Conservation (phyloP, 1,140 invertebrate species). For the Tetragnatha versicolor region DNA sequence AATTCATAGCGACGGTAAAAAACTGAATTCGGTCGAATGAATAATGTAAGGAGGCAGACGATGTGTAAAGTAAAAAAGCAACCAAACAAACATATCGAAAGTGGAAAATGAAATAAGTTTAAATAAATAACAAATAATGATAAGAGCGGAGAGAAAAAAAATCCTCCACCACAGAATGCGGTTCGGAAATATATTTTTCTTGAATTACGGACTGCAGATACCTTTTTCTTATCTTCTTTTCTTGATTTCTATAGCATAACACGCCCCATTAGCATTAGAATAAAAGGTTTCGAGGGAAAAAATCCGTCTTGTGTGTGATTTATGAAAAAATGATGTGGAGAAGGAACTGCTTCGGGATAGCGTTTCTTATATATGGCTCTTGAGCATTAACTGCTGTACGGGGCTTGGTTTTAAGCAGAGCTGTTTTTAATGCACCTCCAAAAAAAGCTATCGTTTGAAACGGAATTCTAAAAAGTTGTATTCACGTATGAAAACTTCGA, state of each 20-base stretch:
- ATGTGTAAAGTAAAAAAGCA: neutral
- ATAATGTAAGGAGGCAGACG: neutral
- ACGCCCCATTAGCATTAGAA: conserved; percentile 34
- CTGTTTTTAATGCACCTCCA: no score
- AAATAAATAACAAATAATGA: conserved; percentile 24
- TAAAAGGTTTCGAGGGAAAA: no score
- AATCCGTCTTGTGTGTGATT: no score
- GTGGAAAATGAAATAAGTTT: conserved; percentile 29
- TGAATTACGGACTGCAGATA: neutral
- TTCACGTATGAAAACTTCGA: no score
- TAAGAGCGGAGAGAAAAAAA: neutral
- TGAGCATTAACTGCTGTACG: no score
- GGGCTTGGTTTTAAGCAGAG: no score
- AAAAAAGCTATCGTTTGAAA: no score
- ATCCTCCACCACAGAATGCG: neutral
- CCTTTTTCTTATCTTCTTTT: neutral
- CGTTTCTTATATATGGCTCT: no score
- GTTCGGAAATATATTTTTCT: conserved; percentile 20
- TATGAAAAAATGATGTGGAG: no score
- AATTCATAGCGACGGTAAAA: conserved; percentile 23
- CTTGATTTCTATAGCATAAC: conserved; percentile 43
- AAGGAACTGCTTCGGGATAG: no score
- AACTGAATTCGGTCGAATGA: neutral
- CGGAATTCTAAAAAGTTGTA: no score
- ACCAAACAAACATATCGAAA: conserved; percentile 14